These are phyloP conservation scores for Potamarius usumacintae DNA, from an alignment of 2,113 vertebrate genomes.

Conservation along the genomic window DNA sequence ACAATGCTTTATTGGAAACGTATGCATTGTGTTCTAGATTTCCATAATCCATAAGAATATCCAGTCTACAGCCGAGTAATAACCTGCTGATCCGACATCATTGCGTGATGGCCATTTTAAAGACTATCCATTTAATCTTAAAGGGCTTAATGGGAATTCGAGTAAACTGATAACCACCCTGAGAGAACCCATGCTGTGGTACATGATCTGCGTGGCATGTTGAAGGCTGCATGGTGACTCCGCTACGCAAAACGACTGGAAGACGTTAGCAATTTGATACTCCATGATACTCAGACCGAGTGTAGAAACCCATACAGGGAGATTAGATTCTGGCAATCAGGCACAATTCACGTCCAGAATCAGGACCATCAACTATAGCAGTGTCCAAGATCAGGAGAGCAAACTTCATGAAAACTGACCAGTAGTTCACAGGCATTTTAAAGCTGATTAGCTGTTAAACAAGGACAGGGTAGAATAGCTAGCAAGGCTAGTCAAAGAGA, in stretches of 20 bases:
- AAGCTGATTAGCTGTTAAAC: not conserved
- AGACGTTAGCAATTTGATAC: not conserved
- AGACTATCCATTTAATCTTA: not conserved
- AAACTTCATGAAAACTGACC: not conserved
- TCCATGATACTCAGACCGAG: not conserved
- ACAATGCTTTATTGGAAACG: not conserved
- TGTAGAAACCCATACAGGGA: not conserved
- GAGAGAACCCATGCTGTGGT: constrained; percentile 15
- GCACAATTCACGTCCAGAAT: not conserved
- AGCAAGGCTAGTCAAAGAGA: no score
- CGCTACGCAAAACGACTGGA: not conserved
- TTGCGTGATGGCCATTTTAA: not conserved
- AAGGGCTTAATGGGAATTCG: not conserved
- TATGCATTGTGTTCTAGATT: not conserved
- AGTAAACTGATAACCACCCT: constrained; percentile 1
- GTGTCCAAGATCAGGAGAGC: not conserved
- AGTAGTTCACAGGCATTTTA: not conserved
- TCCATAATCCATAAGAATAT: not conserved
- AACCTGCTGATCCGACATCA: not conserved
- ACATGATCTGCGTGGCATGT: not conserved
- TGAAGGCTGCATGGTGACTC: not conserved
- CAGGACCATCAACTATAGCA: not conserved
- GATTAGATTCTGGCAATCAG: not conserved
- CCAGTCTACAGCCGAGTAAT: not conserved
- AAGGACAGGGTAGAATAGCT: no score